phyloP scores from a whole-genome alignment of 2,797 vertebrate genomes.

The Trematomus bernacchii region DNA sequence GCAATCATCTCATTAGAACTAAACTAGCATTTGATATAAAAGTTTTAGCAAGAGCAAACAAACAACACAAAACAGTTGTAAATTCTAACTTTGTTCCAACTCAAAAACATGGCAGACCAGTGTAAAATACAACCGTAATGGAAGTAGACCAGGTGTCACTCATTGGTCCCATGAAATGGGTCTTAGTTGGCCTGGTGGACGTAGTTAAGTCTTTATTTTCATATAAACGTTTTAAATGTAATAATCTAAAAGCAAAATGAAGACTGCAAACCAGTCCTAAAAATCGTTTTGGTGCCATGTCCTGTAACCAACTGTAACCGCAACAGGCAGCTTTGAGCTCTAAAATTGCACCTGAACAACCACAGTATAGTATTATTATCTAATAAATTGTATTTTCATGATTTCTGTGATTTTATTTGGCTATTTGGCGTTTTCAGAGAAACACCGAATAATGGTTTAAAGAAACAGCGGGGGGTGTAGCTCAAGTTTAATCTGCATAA shows the following conservation, averaged over 20 bases:
- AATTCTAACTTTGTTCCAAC: neutral
- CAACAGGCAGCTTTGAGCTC: no score
- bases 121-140: neutral
- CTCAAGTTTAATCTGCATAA: slow-evolving; percentile 27
- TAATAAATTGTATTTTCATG: neutral
- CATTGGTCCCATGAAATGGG: slow-evolving; percentile 13
- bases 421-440: neutral
- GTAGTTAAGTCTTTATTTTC: no score
- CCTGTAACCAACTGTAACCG: neutral
- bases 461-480: neutral
- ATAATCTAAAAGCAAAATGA: neutral
- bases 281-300: neutral
- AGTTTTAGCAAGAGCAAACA: neutral
- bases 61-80: no score
- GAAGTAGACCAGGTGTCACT: neutral
- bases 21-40: neutral
- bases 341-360: neutral
- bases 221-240: neutral
- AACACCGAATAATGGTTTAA: neutral
- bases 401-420: neutral
- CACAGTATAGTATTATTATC: neutral
- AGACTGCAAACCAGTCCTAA: neutral
- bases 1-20: slow-evolving; percentile 8
- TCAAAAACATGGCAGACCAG: neutral
- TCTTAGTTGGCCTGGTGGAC: neutral